Percentiles rank a stretch among this genome's conserved stretches.
Conservation (phyloP, 2,797 vertebrate genomes). For the Myotis vivesi region DNA sequence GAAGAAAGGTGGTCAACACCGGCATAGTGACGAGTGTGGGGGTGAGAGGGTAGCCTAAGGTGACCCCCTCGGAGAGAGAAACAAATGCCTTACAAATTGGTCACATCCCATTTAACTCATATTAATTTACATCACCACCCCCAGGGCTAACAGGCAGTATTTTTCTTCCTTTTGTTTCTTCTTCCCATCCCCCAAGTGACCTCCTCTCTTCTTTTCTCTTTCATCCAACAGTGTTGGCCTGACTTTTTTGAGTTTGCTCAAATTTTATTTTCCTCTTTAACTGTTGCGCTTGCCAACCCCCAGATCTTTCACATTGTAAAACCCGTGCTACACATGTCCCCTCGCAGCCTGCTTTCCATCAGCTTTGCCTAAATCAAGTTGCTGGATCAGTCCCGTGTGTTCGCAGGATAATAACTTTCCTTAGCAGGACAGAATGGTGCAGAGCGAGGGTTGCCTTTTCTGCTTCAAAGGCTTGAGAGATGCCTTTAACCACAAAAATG, state of each 20-base stretch:
- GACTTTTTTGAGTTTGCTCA: slow-evolving; percentile 61
- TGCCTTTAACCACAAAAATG: slow-evolving; percentile 70
- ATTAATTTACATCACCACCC: slow-evolving; percentile 82
- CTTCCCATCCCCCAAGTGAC: not conserved
- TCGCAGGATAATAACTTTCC: slow-evolving; percentile 70
- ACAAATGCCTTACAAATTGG: slow-evolving; percentile 84
- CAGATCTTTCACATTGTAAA: slow-evolving; percentile 50
- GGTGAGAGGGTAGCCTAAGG: slow-evolving; percentile 68
- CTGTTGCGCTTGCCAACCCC: slow-evolving; percentile 43
- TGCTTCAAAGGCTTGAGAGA: slow-evolving; percentile 73
- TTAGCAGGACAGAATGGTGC: slow-evolving; percentile 61
- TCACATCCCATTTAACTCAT: slow-evolving; percentile 86
- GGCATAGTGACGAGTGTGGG: slow-evolving; percentile 60
- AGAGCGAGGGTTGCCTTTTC: slow-evolving; percentile 61
- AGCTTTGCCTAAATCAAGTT: slow-evolving; percentile 72
- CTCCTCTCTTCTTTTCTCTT: slow-evolving; percentile 68
- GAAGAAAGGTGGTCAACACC: slow-evolving; percentile 72
- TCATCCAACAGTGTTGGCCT: slow-evolving; percentile 42
- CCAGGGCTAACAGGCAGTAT: slow-evolving; percentile 73
- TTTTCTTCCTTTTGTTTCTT: slow-evolving; percentile 74
- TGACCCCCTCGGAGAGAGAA: slow-evolving; percentile 71
- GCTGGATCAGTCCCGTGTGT: slow-evolving; percentile 63
- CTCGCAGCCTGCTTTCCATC: slow-evolving; percentile 72
- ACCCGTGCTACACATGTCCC: not conserved
- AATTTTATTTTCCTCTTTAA: slow-evolving; percentile 65